Base-by-base conservation (phyloP, 2,113 vertebrate species). In the Microtus montanus region DNA sequence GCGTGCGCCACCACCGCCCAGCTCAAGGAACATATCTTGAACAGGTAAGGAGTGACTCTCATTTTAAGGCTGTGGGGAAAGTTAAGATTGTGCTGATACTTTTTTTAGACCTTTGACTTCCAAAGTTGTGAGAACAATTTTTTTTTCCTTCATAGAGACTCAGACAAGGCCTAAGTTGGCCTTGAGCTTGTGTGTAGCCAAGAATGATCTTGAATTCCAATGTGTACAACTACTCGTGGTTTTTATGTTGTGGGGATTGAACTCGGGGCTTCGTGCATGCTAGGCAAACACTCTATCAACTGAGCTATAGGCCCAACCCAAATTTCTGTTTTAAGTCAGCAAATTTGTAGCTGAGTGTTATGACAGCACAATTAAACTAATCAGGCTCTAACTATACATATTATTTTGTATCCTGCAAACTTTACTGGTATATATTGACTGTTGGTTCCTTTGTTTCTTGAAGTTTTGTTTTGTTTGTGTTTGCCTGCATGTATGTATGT, bases 101-200 rank as follows among this genome's bases (percentile, higher is more conserved):
- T 89, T 71, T 64, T 96, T 96, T 94, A 61, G 28, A 74, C 30
- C 71, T 96, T 26, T 20, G 47, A 22, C 5, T 30, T 92, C 44
- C 8, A 22, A 28, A 88, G 74, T 30, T 88, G 63, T 87, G 41
- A 90, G 44, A 74, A 41, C 14, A 90, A 22, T 61, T 58, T 82
- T 63, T 38, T 41, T 63, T 58, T 4, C 33, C 33, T 58, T 80
- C 5, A 44, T 41, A 44, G 38, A 30, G 14, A 17, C 26, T 2
- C 19, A 83, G 24, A 63, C 11, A 28, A 83, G n/a, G 54, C 79
- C 58, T 41, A 28, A 84, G n/a, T 1, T 64, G 52, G 33, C 35
- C 35, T 82, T 82, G 33, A 82, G 78, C 19, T 58, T 58, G 10
- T 12, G 22, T 13, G 22, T 26, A 61, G 52, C 35, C 79, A 82